phyloP scores from a whole-genome alignment of 2,113 vertebrate genomes.

The Macaca fascicularis region DNA sequence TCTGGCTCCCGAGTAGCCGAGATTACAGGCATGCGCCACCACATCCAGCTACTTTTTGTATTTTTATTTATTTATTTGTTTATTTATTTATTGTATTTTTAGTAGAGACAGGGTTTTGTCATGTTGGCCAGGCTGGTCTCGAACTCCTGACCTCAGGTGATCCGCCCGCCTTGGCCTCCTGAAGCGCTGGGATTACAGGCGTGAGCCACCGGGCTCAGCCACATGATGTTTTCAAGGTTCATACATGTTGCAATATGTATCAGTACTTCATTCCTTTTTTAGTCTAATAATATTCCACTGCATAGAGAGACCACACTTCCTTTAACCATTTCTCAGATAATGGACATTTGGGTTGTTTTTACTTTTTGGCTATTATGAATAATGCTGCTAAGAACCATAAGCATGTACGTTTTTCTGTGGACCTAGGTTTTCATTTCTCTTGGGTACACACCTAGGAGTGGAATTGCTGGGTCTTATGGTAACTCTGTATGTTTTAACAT shows the following conservation, averaged over 20 bases:
- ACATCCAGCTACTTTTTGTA: too few species aligned
- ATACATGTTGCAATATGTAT: background rate
- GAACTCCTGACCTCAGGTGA: too few species aligned
- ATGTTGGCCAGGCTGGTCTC: too few species aligned
- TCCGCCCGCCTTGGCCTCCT: too few species aligned
- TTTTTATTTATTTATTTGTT: too few species aligned
- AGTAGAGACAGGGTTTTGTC: too few species aligned
- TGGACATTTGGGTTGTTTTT: background rate
- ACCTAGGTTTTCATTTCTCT: background rate
- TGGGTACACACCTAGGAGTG: background rate
- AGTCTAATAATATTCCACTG: background rate
- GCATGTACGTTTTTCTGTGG: background rate
- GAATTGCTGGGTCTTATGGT: background rate
- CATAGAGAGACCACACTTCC: background rate
- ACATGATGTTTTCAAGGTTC: background rate
- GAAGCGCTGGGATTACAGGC: too few species aligned
- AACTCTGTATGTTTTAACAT: background rate
- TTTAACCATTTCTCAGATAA: background rate
- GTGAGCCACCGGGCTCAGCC: too few species aligned
- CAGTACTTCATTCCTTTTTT: conserved; percentile 11
- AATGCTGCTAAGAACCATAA: background rate
- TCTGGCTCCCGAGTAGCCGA: too few species aligned
- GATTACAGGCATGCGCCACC: too few species aligned
- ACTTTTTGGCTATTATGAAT: background rate
- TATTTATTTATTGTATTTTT: too few species aligned